Conservation (phyloP, 2,888 invertebrate genomes). For the Drosophila maculinotata region DNA sequence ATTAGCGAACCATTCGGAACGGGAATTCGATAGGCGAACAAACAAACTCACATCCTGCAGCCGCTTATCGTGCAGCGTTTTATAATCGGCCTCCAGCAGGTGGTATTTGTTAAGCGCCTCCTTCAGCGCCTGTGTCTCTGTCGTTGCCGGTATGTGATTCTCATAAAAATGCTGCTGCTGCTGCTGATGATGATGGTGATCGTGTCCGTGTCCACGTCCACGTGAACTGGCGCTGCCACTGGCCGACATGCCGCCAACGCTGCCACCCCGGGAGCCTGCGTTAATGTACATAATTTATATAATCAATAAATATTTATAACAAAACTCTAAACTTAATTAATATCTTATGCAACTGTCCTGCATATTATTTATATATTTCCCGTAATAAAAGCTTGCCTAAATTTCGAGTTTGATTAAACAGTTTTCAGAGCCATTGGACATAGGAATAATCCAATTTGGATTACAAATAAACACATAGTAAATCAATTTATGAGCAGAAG, state of each 20-base stretch:
- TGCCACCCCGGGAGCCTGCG: conserved; percentile 12
- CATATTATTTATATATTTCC: too few relatives aligned
- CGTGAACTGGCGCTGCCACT: conserved; percentile 38
- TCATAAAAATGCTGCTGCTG: conserved; percentile 49
- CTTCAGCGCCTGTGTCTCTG: conserved; percentile 83
- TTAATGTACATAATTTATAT: background rate
- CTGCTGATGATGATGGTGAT: conserved; percentile 67
- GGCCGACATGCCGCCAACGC: conserved; percentile 9
- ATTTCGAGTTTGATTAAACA: too few relatives aligned
- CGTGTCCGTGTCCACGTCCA: conserved; percentile 49
- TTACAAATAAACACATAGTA: too few relatives aligned
- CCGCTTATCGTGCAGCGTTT: conserved; percentile 90
- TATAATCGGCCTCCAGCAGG: conserved; percentile 91
- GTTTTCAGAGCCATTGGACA: too few relatives aligned
- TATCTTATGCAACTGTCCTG: too few relatives aligned
- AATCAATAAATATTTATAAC: background rate
- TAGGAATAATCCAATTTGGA: too few relatives aligned
- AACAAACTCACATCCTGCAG: conserved; percentile 90
- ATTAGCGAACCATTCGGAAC: background rate
- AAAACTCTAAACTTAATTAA: too few relatives aligned
- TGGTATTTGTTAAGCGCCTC: conserved; percentile 88
- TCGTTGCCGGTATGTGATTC: conserved; percentile 80
- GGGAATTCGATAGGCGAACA: background rate
- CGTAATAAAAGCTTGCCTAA: too few relatives aligned
- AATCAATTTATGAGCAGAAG: too few relatives aligned